phyloP scores from a whole-genome alignment of 64 coral and sea anemone genomes.

The Pocillopora verrucosa region DNA sequence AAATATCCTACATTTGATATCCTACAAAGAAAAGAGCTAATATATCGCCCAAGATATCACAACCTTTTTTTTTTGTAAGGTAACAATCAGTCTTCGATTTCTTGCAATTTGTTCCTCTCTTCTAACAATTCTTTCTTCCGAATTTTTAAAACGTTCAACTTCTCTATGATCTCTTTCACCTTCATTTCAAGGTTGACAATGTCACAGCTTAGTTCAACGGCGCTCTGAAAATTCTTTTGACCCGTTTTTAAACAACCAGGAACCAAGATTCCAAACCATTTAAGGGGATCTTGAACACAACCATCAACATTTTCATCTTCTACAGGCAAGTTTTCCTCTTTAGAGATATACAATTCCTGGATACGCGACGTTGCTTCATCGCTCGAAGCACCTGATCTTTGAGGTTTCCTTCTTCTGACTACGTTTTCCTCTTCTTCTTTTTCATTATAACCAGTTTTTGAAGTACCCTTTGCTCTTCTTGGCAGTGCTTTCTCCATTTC shows the following conservation, averaged over 20 bases:
- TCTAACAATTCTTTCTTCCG: neutral
- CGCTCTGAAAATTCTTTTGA: conserved; percentile 68
- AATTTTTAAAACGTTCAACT: conserved; percentile 26
- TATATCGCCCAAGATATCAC: neutral
- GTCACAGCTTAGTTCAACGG: conserved; percentile 78
- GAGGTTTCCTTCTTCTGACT: neutral
- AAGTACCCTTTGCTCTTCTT: neutral
- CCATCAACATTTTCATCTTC: conserved; percentile 1
- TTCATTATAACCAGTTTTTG: neutral
- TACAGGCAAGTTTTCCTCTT: neutral
- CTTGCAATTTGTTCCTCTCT: neutral
- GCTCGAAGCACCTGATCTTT: neutral
- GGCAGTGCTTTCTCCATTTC: conserved; percentile 56
- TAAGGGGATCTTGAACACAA: conserved; percentile 61
- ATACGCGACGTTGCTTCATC: conserved; percentile 22
- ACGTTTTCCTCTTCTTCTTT: conserved; percentile 42
- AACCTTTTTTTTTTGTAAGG: neutral
- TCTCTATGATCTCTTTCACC: conserved; percentile 45
- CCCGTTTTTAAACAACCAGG: conserved; percentile 72
- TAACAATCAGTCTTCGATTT: neutral
- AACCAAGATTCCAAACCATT: conserved; percentile 92
- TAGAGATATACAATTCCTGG: neutral
- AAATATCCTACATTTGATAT: neutral
- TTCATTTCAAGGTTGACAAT: conserved; percentile 70
- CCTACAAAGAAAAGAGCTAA: neutral